Evolutionary conservation across 2,888 invertebrate species (phyloP), one percentile per base, ranked within the genome.

Genomic region (Andricus curvator): DNA sequence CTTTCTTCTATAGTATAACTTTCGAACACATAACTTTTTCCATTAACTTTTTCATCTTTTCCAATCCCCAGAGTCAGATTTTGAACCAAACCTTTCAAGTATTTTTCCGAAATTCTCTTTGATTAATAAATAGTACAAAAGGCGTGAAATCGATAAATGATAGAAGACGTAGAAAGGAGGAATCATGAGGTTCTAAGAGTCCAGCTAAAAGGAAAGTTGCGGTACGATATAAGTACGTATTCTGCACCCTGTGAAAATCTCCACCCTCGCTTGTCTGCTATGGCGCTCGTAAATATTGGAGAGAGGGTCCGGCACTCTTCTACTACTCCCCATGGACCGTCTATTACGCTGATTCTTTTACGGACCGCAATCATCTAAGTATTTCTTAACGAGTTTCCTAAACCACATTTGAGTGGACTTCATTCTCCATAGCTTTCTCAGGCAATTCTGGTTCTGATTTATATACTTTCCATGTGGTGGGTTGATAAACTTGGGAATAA

Each of bases 231-330:
- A 37, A 77, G 78, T 78, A 77, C 78, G 29, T 68, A 80, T 80
- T 67, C 64, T 64, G 74, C 78, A 68, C 81, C 81, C 84, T 83
- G 85, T 80, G 86, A 87, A 89, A 90, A 89, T 91, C 88, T 89
- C 86, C 87, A 89, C 90, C 89, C 88, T 88, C 85, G 82, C 84
- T 81, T 84, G 86, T 86, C 87, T 86, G 85, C 88, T 86, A 89
- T 88, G 88, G 89, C 85, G 88, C 88, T 92, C 92, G 89, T 92
- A 91, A 91, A 92, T 92, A 91, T 90, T 88, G 86, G 87, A 89
- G 87, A 87, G 88, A 87, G 88, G 85, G 87, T 80, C 84, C 80
- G 81, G 82, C 83, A 85, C 85, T 87, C 87, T 89, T 85, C 85
- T 87, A 87, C 86, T 86, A 84, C 88, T 90, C 92, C 90, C 91